Evolutionary conservation across 2,797 vertebrate species (phyloP).

Genomic region (Dallia pectoralis): DNA sequence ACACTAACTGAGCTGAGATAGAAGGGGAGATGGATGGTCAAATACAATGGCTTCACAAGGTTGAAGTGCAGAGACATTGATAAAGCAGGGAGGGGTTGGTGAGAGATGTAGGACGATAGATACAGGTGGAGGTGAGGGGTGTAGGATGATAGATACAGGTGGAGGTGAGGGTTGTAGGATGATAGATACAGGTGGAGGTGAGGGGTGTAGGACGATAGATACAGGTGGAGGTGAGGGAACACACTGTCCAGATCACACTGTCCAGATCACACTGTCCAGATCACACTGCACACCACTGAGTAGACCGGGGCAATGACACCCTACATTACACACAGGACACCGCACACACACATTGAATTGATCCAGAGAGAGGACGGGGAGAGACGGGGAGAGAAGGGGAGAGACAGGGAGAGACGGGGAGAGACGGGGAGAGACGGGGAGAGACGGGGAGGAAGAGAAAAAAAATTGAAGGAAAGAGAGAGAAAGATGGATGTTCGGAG

Average conservation of each 20-base stretch:
- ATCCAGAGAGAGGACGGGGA: background rate
- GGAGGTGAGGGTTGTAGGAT: background rate
- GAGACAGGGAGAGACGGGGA: slow-evolving; percentile 4
- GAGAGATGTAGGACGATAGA: background rate
- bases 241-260: no score
- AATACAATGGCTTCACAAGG: background rate
- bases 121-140: background rate
- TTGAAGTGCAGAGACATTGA: background rate
- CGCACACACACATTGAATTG: background rate
- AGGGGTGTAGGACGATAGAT: no score
- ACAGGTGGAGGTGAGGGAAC: no score
- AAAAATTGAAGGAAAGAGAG: no score
- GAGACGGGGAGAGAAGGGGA: background rate
- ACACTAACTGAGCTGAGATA: background rate
- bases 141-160: background rate
- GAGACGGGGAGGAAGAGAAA: background rate
- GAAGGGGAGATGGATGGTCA: background rate
- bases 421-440: background rate
- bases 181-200: no score
- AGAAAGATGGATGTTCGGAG: slow-evolving; percentile 37
- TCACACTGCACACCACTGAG: background rate
- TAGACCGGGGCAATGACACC: background rate
- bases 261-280: background rate
- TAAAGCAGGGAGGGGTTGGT: background rate
- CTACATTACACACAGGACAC: background rate